Base-by-base conservation (phyloP, 2,888 invertebrate genomes). In the Rhingia rostrata region DNA sequence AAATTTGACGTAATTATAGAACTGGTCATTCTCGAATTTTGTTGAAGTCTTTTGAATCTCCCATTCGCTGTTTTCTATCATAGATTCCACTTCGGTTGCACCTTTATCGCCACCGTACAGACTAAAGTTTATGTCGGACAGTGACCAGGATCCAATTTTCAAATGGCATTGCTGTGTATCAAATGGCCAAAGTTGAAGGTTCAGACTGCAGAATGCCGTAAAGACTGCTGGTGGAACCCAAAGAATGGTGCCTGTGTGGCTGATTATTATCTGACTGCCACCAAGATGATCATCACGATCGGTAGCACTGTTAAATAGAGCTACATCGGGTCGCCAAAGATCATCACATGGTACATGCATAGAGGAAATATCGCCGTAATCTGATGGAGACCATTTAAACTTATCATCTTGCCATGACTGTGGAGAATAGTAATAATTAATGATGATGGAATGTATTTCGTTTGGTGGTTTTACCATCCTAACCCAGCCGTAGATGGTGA, bases 341-440 rank as follows among this genome's bases (percentile, higher is more conserved):
- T 96, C 95, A 90, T 94, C 94, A 77, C 94, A 94, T 6, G 94
- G 93, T 88, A 95, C 92, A 89, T 95, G 93, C 45, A 95, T 90
- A 49, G 91, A 90, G 22, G 91, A 92, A 63, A 96, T 92, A 35
- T 93, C 94, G 87, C 94, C 95, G 86, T 95, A 95, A 30, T 94
- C 93, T 3, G 92, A 91, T 0, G 93, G 90, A 88, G 95, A 94
- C 96, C 96, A 97, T 63, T 92, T 92, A 4, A 96, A 91, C 73
- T 95, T 94, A n/a, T 94, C 93, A 89, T 97, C 97, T 49, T 89
- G 90, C 97, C 97, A 97, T n/a, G 88, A 89, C 96, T 96, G 90
- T 9, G 91, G 90, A 66, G 66, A 58, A 45, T 9, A 0, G 22
- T 39, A 39, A 41, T 33, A 35, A 53, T 43, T 0, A 47, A 14